Conservation (phyloP, 2,888 invertebrate genomes). For the Ochropleura plecta region DNA sequence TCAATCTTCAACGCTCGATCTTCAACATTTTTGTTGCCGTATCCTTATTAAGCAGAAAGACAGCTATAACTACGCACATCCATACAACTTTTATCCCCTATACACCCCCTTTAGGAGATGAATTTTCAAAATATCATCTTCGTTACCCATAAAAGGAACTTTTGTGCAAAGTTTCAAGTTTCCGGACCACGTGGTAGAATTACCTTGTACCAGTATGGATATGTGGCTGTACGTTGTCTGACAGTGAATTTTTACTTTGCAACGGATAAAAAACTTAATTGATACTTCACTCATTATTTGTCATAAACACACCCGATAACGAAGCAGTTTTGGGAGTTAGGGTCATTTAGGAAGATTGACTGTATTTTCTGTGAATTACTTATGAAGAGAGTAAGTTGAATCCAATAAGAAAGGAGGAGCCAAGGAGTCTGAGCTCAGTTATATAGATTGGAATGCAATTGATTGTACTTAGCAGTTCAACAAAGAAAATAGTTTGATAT, state of each 20-base stretch:
- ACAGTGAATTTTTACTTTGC: neutral
- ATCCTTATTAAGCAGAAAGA: neutral
- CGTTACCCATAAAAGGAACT: neutral
- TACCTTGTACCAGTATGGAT: too few relatives aligned
- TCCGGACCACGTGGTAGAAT: neutral
- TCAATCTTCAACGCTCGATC: too few relatives aligned
- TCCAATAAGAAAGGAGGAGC: neutral
- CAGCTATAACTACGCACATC: neutral
- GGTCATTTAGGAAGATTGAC: conserved; percentile 4
- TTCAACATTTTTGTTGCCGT: neutral
- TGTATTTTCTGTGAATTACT: neutral
- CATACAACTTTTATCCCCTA: neutral
- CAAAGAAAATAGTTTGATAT: neutral
- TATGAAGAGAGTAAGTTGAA: neutral
- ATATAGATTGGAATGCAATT: neutral
- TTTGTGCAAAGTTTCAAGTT: neutral
- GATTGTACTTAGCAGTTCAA: neutral
- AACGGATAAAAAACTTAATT: neutral
- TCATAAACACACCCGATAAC: conserved; percentile 19
- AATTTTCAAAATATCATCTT: neutral
- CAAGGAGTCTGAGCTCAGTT: neutral
- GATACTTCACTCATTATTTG: neutral
- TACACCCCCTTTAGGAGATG: neutral
- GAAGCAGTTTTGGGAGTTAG: conserved; percentile 11
- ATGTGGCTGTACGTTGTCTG: neutral